Evolutionary conservation across 2,888 invertebrate genomes (phyloP), one percentile per base, ranked within the genome.

Genomic region (Endotricha flammealis): DNA sequence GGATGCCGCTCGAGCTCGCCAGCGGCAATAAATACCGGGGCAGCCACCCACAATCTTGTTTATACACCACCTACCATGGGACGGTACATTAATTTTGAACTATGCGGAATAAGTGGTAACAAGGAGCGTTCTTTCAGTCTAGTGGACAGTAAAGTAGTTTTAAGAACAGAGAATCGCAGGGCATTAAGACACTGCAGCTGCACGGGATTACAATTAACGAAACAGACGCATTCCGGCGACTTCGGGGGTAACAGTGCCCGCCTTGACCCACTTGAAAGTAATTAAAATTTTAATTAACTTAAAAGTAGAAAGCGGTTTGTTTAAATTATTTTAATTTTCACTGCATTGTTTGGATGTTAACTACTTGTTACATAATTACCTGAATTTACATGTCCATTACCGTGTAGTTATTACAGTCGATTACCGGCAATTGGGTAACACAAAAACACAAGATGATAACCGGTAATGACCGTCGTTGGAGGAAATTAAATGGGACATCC

Each of bases 11-110:
- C 46, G 59, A 51, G 52, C 62, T 64, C 68, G 73, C 74, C 72
- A 72, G 64, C 50, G 64, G 69, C 70, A 69, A 75, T 81, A 79
- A 81, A 81, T 73, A 73, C 57, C 62, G 60, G 62, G 74, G 65
- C 71, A 53, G 58, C 60, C 64, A 51, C 61, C 70, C 66, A 63
- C 70, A 66, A 62, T 64, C 64, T 76, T 77, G 77, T 78, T 75
- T 76, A 70, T 68, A 70, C 60, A 62, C 69, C 64, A 67, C 64
- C 67, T 67, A 60, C 60, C 59, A 52, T 59, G 59, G 25, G 59
- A 68, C 64, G 65, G 60, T 55, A 70, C 72, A 77, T 76, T 74
- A 75, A 77, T 77, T 73, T 60, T 61, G 55, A 64, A 67, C 63
- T 68, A 73, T 72, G 70, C 64, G 63, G 62, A 69, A 70, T 69